Conservation (phyloP, 2,888 invertebrate genomes). For the Epinotia nisella region DNA sequence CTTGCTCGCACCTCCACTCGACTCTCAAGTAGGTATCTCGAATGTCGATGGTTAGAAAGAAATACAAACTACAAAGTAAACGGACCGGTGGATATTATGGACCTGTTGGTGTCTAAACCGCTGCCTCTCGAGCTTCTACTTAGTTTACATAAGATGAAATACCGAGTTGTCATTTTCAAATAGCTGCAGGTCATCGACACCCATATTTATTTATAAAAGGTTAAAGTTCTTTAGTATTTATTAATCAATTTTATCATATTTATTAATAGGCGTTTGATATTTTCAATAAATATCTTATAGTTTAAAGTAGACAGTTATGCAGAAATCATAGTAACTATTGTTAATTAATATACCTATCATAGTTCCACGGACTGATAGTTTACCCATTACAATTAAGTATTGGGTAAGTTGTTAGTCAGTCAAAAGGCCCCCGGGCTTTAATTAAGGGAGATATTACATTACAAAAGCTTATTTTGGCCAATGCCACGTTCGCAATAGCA, state of each 20-base stretch:
- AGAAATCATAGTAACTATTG: background rate
- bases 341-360: background rate
- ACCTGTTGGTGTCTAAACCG: conserved; percentile 72
- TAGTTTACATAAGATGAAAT: conserved; percentile 59
- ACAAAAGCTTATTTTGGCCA: conserved; percentile 62
- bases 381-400: background rate
- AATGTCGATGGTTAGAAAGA: conserved; percentile 74
- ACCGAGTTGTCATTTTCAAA: conserved; percentile 56
- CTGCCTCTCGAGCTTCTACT: conserved; percentile 54
- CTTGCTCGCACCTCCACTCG: conserved; percentile 59
- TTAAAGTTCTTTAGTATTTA: conserved; percentile 31
- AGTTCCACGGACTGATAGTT: background rate
- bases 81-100: conserved; percentile 55
- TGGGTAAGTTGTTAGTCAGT: conserved; percentile 25
- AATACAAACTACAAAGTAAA: conserved; percentile 72
- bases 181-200: conserved; percentile 56
- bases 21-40: conserved; percentile 62
- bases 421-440: conserved; percentile 50
- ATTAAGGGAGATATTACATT: conserved; percentile 65
- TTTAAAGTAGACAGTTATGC: background rate
- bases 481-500: conserved; percentile 65
- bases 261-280: background rate
- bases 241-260: background rate
- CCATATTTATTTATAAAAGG: conserved; percentile 45
- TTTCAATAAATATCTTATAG: background rate